Evolutionary conservation across 2,113 vertebrate genomes (phyloP).

Genomic region (Cyanistes caeruleus): DNA sequence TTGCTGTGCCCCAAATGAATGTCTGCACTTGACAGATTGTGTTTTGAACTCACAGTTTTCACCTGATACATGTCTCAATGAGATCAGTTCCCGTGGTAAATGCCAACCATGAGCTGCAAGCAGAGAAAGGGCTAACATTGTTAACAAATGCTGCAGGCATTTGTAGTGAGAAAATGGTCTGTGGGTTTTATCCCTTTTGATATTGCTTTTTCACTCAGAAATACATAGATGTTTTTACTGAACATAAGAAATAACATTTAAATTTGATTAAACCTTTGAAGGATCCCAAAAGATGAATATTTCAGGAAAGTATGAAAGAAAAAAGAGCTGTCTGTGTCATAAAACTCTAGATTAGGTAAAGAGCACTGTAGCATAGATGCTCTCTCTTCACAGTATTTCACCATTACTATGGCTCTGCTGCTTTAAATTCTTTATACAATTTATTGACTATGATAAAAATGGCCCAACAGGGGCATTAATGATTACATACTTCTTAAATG

Average conservation of each 20-base stretch:
- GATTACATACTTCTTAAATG: not conserved
- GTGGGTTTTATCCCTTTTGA: not conserved
- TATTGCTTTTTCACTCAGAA: not conserved
- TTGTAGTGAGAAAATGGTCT: not conserved
- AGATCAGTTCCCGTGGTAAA: not conserved
- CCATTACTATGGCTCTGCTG: not conserved
- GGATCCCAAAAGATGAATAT: not conserved
- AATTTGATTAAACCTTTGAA: constrained; percentile 11
- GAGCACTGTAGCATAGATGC: not conserved
- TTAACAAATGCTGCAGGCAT: not conserved
- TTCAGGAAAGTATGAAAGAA: not conserved
- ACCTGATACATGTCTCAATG: not conserved
- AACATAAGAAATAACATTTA: not conserved
- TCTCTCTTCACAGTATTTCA: not conserved
- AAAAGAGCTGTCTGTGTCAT: not conserved
- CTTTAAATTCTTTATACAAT: not conserved
- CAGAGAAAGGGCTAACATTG: not conserved
- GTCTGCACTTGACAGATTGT: not conserved
- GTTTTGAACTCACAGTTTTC: not conserved
- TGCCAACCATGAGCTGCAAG: not conserved
- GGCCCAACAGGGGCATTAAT: not conserved
- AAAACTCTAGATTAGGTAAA: not conserved
- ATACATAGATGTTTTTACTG: not conserved
- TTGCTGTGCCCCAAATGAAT: not conserved
- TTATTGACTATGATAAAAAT: not conserved